Evolutionary conservation across 2,113 vertebrate genomes (phyloP).

Genomic region (Cromileptes altivelis): DNA sequence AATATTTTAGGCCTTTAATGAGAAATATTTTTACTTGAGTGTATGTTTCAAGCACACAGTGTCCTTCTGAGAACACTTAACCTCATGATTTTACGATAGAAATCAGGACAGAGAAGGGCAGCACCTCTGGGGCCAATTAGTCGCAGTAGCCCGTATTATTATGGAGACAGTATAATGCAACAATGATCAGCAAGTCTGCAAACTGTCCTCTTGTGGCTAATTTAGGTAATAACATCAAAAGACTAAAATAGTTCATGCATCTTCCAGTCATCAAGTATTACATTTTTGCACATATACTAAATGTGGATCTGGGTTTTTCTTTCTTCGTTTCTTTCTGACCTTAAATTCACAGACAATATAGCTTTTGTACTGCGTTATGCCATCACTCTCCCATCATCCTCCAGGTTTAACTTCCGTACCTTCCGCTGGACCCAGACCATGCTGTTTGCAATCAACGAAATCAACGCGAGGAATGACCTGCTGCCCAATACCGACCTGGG

Average conservation of each 20-base stretch:
- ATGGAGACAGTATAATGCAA: slow-evolving; percentile 2
- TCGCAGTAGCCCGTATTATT: slow-evolving; percentile 13
- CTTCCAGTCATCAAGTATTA: background rate
- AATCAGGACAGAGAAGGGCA: slow-evolving; percentile 23
- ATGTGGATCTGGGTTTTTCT: background rate
- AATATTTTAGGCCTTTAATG: background rate
- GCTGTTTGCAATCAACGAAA: slow-evolving; percentile 89
- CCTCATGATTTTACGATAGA: slow-evolving; percentile 31
- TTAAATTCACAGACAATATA: no score
- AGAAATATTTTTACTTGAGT: background rate
- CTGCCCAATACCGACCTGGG: slow-evolving; percentile 87
- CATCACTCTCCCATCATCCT: background rate
- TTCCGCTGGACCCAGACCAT: slow-evolving; percentile 91
- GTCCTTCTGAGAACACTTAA: background rate
- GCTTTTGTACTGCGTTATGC: background rate
- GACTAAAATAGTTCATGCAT: background rate
- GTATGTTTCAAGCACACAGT: background rate
- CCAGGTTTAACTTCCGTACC: slow-evolving; percentile 89
- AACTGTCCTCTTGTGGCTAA: slow-evolving; percentile 38
- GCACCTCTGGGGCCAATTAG: slow-evolving; percentile 67
- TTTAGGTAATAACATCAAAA: slow-evolving; percentile 13
- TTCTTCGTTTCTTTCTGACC: no score
- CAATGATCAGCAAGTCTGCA: slow-evolving; percentile 31
- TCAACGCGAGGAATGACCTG: slow-evolving; percentile 83
- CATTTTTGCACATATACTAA: background rate